Base-by-base conservation (phyloP, 2,888 invertebrate genomes). In the Acanthosepion lycidas region DNA sequence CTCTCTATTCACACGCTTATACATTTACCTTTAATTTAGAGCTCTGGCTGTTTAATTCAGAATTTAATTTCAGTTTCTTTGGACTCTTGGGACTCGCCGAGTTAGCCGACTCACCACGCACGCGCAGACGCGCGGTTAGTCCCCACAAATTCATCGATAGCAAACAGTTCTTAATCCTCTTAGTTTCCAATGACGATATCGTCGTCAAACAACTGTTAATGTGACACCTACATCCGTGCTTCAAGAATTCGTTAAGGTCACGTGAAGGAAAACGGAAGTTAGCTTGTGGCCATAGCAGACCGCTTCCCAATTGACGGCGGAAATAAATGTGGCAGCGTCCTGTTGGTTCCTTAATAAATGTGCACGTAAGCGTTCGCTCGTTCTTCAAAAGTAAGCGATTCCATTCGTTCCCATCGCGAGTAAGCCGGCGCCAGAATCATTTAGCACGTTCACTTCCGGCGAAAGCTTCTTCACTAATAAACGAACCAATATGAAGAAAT, bases 201-300 rank as follows among this genome's bases (percentile, higher is more conserved):
- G 12, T 78, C n/a, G 78, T 78, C 26, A 78, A 78, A n/a, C 78
- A 28, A 0, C 78, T 78, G 78, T 33, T 78, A 78, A 78, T 78
- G 78, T 78, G 78, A 78, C 78, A 78, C 78, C 78, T n/a, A 78
- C 78, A 78, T 78, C 78, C 78, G 78, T 18, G 78, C 78, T 78
- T n/a, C n/a, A 78, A 78, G n/a, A 78, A 78, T 78, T n/a, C 78
- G n/a, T 78, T 15, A n/a, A 33, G 78, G 20, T 78, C 5, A 15
- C 78, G n/a, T 15, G 23, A 12, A 3, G 78, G 18, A 33, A 78
- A n/a, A n/a, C 59, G 78, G 78, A 33, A 33, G n/a, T 78, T 23
- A 15, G 78, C n/a, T 78, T 18, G 78, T 33, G n/a, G 78, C n/a
- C 78, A 78, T n/a, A 9, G n/a, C 12, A n/a, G 78, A 78, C n/a